Evolutionary conservation across 2,113 vertebrate genomes (phyloP), one percentile per base, ranked within the genome.

Genomic region (Peucedramus taeniatus): DNA sequence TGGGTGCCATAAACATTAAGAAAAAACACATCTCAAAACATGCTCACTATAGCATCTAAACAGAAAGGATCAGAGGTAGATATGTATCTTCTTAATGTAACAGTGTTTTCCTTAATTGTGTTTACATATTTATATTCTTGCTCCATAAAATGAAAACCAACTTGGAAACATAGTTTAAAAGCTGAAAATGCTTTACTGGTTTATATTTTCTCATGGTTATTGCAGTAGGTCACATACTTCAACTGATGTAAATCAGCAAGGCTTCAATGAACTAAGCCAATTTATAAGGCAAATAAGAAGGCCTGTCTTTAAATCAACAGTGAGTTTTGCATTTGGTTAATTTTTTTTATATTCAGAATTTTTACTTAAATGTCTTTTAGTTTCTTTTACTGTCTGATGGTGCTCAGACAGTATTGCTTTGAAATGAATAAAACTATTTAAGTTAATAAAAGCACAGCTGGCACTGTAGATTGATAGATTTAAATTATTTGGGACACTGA

Each of bases 71-170:
- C 63, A 57, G 31, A 76, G 14, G 10, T 71, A 84, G 69, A 54
- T 53, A 24, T 1, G 12, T 68, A 45, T 86, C 37, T 87, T 87
- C 44, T 44, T 78, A 83, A 69, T 40, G 33, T 57, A 51, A 75
- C 82, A 59, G 14, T 76, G 66, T 97, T 97, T 93, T 78, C 86
- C 82, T 77, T 89, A 69, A 59, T 78, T 44, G 93, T 89, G 40
- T 93, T 97, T 89, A 66, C 40, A 15, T 95, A 59, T 89, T 97
- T 97, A 68, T 95, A 86, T 93, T 94, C 70, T 93, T 93, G 51
- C 23, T 83, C 65, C 59, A 49, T 70, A 64, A 90, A 94, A 95
- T 87, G 70, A 96, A 90, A 95, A 96, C 28, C 61, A 90, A 17
- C 49, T 77, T 94, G 54, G 78, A 96, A 96, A 82, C 75, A 50